phyloP scores from a whole-genome alignment of 1,140 invertebrate species.

The Zaprionus africanus region DNA sequence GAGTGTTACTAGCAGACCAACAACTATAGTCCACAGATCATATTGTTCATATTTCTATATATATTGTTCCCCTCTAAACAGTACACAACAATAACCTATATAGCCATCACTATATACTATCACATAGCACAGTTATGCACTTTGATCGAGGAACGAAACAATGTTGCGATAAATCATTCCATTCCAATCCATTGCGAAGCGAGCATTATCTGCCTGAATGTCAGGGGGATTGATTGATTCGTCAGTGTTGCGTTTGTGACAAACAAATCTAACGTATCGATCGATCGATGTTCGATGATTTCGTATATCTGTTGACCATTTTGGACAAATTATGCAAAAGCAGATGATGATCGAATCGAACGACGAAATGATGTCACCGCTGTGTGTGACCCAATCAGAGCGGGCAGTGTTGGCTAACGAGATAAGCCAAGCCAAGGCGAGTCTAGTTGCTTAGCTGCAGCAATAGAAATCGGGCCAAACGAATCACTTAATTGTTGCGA shows the following conservation, averaged over 20 bases:
- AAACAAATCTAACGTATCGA: slow-evolving; percentile 62
- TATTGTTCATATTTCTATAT: background rate
- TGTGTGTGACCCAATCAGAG: slow-evolving; percentile 25
- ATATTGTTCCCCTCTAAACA: background rate
- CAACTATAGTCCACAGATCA: background rate
- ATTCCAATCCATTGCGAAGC: slow-evolving; percentile 7
- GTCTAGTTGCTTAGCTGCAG: background rate
- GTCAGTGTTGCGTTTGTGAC: slow-evolving; percentile 54
- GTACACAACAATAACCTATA: no score
- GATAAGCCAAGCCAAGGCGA: background rate
- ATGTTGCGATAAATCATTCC: slow-evolving; percentile 7
- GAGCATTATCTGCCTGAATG: slow-evolving; percentile 49
- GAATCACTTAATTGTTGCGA: slow-evolving; percentile 77
- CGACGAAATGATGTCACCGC: slow-evolving; percentile 62
- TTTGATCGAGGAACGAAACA: background rate
- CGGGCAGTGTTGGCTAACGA: background rate
- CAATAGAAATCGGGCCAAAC: slow-evolving; percentile 71
- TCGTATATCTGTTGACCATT: slow-evolving; percentile 52
- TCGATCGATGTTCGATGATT: slow-evolving; percentile 40
- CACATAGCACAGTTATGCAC: background rate
- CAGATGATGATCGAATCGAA: slow-evolving; percentile 11
- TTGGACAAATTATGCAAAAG: slow-evolving; percentile 76
- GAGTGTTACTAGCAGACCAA: no score
- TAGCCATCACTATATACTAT: background rate
- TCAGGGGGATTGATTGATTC: slow-evolving; percentile 72